Evolutionary conservation across 2,113 vertebrate species (phyloP), one percentile per base, ranked within the genome.

Genomic region (Psilopogon haemacephalus): DNA sequence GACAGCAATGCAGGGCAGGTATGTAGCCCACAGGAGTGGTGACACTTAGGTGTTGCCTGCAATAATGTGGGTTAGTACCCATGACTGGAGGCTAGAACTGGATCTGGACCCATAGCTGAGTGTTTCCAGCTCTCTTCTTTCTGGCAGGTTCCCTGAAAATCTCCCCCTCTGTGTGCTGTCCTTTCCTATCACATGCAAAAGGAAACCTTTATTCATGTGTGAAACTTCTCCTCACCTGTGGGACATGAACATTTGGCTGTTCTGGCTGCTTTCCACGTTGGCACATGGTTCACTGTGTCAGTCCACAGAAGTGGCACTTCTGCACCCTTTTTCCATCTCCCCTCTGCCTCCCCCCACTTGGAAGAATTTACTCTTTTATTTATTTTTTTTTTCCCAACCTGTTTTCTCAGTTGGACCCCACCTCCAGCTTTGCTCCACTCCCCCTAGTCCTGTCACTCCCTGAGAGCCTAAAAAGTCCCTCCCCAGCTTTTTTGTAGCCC

Each of bases 271-370:
- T 63, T 89, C 68, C 38, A 60, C 5, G 5, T 3, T 27, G 63
- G 20, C 2, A 0, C 38, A 19, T 37, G 58, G 3, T 1, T 44
- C 59, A 60, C 21, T 1, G 2, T 13, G 46, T 24, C 16, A 1
- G 1, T n/a, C n/a, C n/a, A n/a, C n/a, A n/a, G n/a, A n/a, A n/a
- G n/a, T 27, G 56, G 32, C 35, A 38, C 21, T 20, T 68, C 50
- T 78, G 23, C 10, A 63, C 30, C 32, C 35, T 76, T 92, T 78
- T 67, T 28, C 48, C 50, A 38, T 74, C 63, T 86, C 23, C 37
- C 9, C 21, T 78, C 32, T 37, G 12, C 20, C 23, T 55, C 40
- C 58, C 30, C 23, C 24, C 37, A 33, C 17, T 38, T 62, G 50
- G 35, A 87, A 63, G 37, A 44, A 84, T 73, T 38, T 8, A 27